phyloP scores from a whole-genome alignment of 2,797 vertebrate genomes.

The Echiichthys vipera region DNA sequence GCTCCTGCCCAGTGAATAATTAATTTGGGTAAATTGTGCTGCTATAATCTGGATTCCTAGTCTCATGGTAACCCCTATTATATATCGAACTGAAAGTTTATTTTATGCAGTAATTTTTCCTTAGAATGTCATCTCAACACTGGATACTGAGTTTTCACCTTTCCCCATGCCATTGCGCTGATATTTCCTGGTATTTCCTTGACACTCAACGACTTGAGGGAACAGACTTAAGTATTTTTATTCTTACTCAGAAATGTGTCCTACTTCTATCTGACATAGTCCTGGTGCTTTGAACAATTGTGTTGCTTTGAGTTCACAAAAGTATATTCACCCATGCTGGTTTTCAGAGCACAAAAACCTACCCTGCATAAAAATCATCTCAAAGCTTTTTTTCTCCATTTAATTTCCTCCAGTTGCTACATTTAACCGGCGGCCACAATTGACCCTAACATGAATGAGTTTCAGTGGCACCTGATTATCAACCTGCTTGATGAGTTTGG shows the following conservation, averaged over 20 bases:
- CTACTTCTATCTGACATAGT: constrained; percentile 39
- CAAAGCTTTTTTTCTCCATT: constrained; percentile 17
- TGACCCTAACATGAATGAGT: constrained; percentile 57
- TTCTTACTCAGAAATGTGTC: constrained; percentile 47
- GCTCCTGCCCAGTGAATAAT: constrained; percentile 70
- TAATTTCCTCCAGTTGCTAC: constrained; percentile 39
- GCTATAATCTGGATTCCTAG: constrained; percentile 70
- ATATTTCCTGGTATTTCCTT: constrained; percentile 71
- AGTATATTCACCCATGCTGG: constrained; percentile 11
- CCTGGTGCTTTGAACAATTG: constrained; percentile 34
- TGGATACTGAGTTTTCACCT: constrained; percentile 68
- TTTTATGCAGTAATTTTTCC: constrained; percentile 83
- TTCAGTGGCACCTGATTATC: constrained; percentile 70
- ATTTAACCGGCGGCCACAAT: constrained; percentile 56
- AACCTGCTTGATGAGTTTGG: constrained; percentile 73
- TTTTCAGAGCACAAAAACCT: constrained; percentile 22
- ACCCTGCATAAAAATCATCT: constrained; percentile 38
- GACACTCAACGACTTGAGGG: constrained; percentile 36
- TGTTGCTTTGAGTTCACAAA: constrained; percentile 24
- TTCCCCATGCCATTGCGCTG: constrained; percentile 52
- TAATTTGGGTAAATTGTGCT: constrained; percentile 79
- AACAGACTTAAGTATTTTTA: constrained; percentile 40
- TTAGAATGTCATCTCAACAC: constrained; percentile 75
- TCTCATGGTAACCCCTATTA: constrained; percentile 63
- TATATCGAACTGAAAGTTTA: constrained; percentile 74